Percentiles rank a stretch among this genome's conserved stretches.
phyloP scores from a whole-genome alignment of 2,888 invertebrate genomes.

The Napeogenes inachia region DNA sequence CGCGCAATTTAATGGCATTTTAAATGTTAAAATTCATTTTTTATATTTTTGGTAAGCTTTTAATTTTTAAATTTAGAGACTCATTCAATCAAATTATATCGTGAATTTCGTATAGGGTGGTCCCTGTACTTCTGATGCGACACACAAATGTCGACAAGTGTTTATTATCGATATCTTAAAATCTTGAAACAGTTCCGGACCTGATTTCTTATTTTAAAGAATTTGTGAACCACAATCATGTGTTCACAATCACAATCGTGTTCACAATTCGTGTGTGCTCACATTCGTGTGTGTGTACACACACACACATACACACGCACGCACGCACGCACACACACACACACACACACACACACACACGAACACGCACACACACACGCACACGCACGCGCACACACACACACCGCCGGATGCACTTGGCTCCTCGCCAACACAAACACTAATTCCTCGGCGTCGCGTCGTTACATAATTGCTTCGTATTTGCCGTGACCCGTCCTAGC shows the following conservation, averaged over 20 bases:
- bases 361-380: constrained; percentile 2
- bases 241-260: too few relatives aligned
- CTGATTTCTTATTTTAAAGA: constrained; percentile 1
- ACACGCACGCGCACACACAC: constrained; percentile 19
- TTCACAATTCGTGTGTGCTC: too few relatives aligned
- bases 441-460: constrained; percentile 65
- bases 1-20: background rate
- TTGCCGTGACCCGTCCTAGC: constrained; percentile 42
- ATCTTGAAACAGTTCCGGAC: constrained; percentile 16
- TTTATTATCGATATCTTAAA: constrained; percentile 25
- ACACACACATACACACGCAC: constrained; percentile 17
- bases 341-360: constrained; percentile 17
- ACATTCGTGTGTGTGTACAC: background rate
- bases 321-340: constrained; percentile 1
- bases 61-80: too few relatives aligned
- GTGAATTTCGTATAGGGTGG: background rate
- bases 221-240: too few relatives aligned
- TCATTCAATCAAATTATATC: background rate
- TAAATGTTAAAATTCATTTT: background rate
- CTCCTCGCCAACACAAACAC: constrained; percentile 60
- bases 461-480: constrained; percentile 72
- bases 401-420: constrained; percentile 51
- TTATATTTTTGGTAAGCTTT: background rate
- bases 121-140: constrained; percentile 5
- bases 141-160: constrained; percentile 15